Evolutionary conservation across 2,888 invertebrate species (phyloP).

Genomic region (Clepsis dumicolana): DNA sequence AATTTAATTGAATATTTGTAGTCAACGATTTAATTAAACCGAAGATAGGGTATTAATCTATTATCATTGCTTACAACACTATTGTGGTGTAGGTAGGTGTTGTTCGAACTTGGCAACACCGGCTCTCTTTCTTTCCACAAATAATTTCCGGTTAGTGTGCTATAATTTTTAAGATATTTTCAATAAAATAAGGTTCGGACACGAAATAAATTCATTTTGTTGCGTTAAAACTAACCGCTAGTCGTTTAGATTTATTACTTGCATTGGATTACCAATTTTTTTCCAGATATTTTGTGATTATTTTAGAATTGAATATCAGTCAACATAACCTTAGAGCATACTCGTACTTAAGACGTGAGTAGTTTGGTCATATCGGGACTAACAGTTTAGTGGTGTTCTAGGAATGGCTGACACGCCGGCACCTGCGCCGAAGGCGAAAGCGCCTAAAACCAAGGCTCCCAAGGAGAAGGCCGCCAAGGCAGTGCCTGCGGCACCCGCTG

Average conservation of each 20-base stretch:
- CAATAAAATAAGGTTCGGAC: constrained; percentile 41
- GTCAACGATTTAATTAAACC: not conserved
- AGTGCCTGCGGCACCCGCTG: constrained; percentile 84
- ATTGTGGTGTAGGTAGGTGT: not conserved
- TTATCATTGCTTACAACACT: not conserved
- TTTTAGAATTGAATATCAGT: constrained; percentile 70
- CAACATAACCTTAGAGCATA: constrained; percentile 76
- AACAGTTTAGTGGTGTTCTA: constrained; percentile 64
- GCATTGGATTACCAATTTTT: constrained; percentile 58
- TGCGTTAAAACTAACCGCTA: constrained; percentile 43
- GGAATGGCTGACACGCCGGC: constrained; percentile 88
- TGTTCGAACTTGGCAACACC: constrained; percentile 61
- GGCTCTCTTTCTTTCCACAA: constrained; percentile 72
- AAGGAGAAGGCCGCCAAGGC: constrained; percentile 86
- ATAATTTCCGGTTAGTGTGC: constrained; percentile 76
- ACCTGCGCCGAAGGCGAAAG: constrained; percentile 83
- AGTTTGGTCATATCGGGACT: constrained; percentile 46
- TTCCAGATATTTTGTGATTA: constrained; percentile 69
- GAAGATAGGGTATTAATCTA: constrained; percentile 8
- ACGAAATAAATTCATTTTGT: constrained; percentile 56
- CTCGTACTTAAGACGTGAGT: constrained; percentile 45
- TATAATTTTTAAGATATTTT: constrained; percentile 54
- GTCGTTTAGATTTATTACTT: constrained; percentile 44
- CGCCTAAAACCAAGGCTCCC: constrained; percentile 85
- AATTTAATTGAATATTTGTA: not conserved